These are phyloP conservation scores for Rhopalosiphum padi DNA, from an alignment of 1,140 invertebrate species.

Conservation along the genomic window DNA sequence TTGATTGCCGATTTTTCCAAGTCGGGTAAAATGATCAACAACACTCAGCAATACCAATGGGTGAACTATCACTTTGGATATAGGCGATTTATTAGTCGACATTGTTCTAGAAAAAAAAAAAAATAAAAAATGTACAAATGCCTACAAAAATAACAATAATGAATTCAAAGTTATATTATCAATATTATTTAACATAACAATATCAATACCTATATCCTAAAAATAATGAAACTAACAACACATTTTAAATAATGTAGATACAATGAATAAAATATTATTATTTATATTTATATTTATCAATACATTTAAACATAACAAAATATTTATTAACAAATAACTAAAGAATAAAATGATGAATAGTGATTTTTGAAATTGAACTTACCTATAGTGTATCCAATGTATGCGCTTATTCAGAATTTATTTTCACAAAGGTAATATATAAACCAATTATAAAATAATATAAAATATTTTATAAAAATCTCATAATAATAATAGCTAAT, in stretches of 20 bases:
- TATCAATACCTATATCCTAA: too few relatives aligned
- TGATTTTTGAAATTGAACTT: not conserved
- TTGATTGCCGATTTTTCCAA: conserved; percentile 98
- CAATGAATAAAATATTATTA: not conserved
- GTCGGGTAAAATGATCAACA: conserved; percentile 99
- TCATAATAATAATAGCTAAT: too few relatives aligned
- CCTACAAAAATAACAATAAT: too few relatives aligned
- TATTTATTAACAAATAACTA: not conserved
- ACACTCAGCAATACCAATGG: conserved; percentile 97
- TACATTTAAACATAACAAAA: not conserved
- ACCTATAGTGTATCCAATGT: not conserved
- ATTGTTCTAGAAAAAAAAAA: conserved; percentile 12
- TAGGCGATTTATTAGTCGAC: conserved; percentile 35
- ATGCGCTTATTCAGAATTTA: not conserved
- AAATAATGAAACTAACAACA: not conserved
- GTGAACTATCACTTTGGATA: conserved; percentile 94
- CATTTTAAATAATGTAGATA: not conserved
- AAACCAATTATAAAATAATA: too few relatives aligned
- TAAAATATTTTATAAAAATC: too few relatives aligned
- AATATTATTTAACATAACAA: not conserved
- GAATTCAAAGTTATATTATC: not conserved
- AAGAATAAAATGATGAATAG: not conserved
- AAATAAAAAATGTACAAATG: not conserved
- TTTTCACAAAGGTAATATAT: not conserved
- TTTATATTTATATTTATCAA: not conserved